Percentiles rank a stretch among this genome's conserved stretches.
phyloP scores from a whole-genome alignment of 2,888 invertebrate genomes.

The Tetropium fuscum region DNA sequence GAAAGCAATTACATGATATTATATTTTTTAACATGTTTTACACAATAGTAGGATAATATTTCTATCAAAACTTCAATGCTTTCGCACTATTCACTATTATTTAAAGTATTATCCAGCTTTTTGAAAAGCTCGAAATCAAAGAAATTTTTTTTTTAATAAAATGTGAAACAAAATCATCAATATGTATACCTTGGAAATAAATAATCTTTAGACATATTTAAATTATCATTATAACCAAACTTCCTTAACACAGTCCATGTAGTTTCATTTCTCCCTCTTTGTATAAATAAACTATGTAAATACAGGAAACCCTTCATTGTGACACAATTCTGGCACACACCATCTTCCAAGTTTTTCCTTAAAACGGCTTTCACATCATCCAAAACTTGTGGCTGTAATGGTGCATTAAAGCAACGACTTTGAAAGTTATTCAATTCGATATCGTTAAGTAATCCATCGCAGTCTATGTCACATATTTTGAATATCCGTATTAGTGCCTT shows the following conservation, averaged over 20 bases:
- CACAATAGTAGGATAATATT: too few species aligned
- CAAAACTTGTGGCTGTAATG: slow-evolving; percentile 94
- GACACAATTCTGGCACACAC: slow-evolving; percentile 90
- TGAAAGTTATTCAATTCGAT: slow-evolving; percentile 97
- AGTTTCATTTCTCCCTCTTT: slow-evolving; percentile 98
- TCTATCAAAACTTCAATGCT: too few species aligned
- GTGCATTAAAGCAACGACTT: slow-evolving; percentile 96
- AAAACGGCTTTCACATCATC: slow-evolving; percentile 96
- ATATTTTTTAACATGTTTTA: too few species aligned
- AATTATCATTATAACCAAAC: slow-evolving; percentile 96
- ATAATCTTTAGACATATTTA: slow-evolving; percentile 92
- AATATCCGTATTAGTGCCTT: slow-evolving; percentile 95
- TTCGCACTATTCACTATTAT: too few species aligned
- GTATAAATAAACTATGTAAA: slow-evolving; percentile 96
- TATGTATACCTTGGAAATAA: slow-evolving; percentile 86
- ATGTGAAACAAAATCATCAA: not conserved
- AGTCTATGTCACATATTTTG: slow-evolving; percentile 98
- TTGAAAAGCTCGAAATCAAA: too few species aligned
- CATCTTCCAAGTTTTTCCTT: slow-evolving; percentile 91
- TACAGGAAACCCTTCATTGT: slow-evolving; percentile 97
- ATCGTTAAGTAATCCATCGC: slow-evolving; percentile 96
- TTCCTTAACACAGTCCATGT: slow-evolving; percentile 98
- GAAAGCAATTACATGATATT: slow-evolving; percentile 49
- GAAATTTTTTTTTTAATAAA: not conserved
- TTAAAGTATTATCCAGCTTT: too few species aligned